Conservation (phyloP, 2,797 vertebrate species). For the Strix occidentalis region DNA sequence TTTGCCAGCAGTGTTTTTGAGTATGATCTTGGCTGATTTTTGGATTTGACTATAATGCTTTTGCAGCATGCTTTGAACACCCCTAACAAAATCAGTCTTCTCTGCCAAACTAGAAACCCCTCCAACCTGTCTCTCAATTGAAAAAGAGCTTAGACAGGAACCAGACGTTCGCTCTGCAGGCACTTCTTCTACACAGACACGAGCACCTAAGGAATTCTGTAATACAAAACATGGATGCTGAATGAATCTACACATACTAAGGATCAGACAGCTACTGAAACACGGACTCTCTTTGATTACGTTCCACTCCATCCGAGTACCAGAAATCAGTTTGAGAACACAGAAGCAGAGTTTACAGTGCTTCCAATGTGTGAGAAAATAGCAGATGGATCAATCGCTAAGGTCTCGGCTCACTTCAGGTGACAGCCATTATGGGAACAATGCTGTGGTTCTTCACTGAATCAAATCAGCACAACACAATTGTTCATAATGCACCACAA, state of each 20-base stretch:
- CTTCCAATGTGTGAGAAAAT: not conserved
- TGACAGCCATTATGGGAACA: not conserved
- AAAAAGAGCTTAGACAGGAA: constrained; percentile 57
- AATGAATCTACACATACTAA: constrained; percentile 19
- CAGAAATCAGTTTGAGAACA: not conserved
- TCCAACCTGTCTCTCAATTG: constrained; percentile 46
- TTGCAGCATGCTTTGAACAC: not conserved
- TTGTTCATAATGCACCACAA: not conserved
- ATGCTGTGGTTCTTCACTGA: not conserved
- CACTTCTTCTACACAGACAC: constrained; percentile 37
- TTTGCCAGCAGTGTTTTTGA: not conserved
- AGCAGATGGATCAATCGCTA: not conserved
- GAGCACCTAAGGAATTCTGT: constrained; percentile 56
- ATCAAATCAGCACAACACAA: not conserved
- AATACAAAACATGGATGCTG: constrained; percentile 48
- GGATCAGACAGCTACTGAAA: constrained; percentile 20
- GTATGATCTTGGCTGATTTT: not conserved
- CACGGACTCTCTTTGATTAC: not conserved
- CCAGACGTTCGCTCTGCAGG: constrained; percentile 13
- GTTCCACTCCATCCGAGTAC: not conserved
- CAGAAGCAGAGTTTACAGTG: not conserved
- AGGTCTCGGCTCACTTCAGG: not conserved
- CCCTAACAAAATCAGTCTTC: not conserved
- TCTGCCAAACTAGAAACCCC: constrained; percentile 1
- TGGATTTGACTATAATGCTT: not conserved